Evolutionary conservation across 92 coral and sea anemone genomes (phyloP), one percentile per base, ranked within the genome.

Genomic region (Phenganax subtilis): DNA sequence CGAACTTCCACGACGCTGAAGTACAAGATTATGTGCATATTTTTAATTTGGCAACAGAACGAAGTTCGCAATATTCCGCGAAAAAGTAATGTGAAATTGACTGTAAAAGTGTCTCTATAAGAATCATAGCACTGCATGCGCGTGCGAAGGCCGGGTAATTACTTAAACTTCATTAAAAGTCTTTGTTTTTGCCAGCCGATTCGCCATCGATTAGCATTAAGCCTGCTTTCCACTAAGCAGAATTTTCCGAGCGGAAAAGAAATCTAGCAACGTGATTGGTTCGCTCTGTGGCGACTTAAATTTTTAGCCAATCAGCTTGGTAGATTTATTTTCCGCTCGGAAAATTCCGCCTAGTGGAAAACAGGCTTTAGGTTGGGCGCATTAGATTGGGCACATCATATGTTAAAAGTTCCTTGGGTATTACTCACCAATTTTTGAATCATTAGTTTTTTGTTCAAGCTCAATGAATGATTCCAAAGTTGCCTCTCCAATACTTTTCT

Each of bases 401-500:
- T 31, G 44, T 71, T 12, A 30, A 47, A 30, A 71, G 51, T 6
- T 17, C 4, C 0, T 54, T 73, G 12, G n/a, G 11, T 30, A 9
- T 15, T 6, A 52, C 78, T 73, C 27, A 73, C 60, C 59, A 25
- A 73, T n/a, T 53, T 15, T 9, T 14, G 59, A 25, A 12, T n/a
- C 27, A 52, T 73, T 73, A 52, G 1, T 15, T 73, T 60, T 73
- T 54, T 73, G 1, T 52, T 53, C 57, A 12, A 73, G 30, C 54
- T 73, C 78, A 25, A 52, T 73, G 37, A 52, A 52, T 11, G 78
- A 73, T 29, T 71, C 76, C 55, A 76, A 85, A 20, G 92, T 85
- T 14, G 89, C 89, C 25, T 76, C 72, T 37, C 96, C 97, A 54
- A 92, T 83, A 11, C 81, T 81, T 63, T 86, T 71, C 37, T 92